Evolutionary conservation across 2,888 invertebrate genomes (phyloP), one percentile per base, ranked within the genome.

Genomic region (Apotomis turbidana): DNA sequence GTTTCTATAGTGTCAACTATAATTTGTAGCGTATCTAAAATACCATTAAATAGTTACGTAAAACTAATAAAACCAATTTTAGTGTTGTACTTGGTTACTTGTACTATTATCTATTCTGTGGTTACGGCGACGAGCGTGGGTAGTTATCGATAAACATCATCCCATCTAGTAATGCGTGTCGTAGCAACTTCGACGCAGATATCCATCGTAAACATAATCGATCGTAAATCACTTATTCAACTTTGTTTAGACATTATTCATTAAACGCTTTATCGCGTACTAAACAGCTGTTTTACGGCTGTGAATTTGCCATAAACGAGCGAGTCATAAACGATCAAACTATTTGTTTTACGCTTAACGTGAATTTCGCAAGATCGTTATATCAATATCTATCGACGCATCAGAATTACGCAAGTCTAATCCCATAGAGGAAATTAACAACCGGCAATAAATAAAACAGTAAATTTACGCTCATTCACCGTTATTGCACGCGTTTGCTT

Each of bases 191-290:
- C 66, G 71, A 68, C 52, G 77, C 77, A 79, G 76, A 78, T 78
- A 78, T 74, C 77, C 75, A 76, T 82, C 81, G 81, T 85, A 83
- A 84, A 83, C 81, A 80, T 83, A 81, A 85, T 81, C 80, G 82
- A 77, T 77, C 78, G 79, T 86, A 85, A 85, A 87, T 85, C 80
- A 78, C 74, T 79, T 78, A 80, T 79, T 78, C 77, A 76, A 74
- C 77, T 78, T 83, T 84, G 82, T 84, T 85, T 86, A 85, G 81
- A 80, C 63, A 64, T 74, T 79, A 81, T 79, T 79, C 75, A 78
- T 77, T 75, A 76, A 75, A 76, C 70, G 76, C 74, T 76, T 77
- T 75, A 76, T 75, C 66, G 77, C 62, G 46, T 41, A 71, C 58
- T 71, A 74, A 73, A 76, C 74, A 64, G 74, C 59, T 71, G 74